Evolutionary conservation across 2,113 vertebrate species (phyloP), one percentile per base, ranked within the genome.

Genomic region (Lamprotornis superbus): DNA sequence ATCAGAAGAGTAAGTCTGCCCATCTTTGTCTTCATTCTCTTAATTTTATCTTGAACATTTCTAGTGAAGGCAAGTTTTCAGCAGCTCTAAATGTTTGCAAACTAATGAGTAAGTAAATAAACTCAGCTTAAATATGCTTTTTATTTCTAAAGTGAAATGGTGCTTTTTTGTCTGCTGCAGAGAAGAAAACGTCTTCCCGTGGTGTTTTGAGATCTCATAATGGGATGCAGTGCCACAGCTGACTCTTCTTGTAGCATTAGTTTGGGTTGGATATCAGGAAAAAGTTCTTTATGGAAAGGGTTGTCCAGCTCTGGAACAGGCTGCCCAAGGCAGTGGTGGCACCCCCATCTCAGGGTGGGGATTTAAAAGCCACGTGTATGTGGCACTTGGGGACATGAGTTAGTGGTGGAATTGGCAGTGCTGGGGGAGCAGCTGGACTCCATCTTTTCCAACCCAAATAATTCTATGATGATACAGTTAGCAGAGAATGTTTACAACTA

Each of bases 1-100:
- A 16, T 96, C 98, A 14, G 98, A 98, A 82, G 98, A 98, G 98
- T 98, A 98, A 0, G 98, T 96, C 84, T 44, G 7, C 37, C 57
- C 1, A 44, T 74, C 64, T 67, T 16, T 84, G 74, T 89, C 78
- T 91, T 90, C 35, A 5, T 15, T 87, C 25, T 61, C 23, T 70
- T 74, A 27, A 44, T 42, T 76, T 89, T 55, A 59, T 88, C 47
- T 70, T 60, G 33, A 65, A 11, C 49, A 25, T 75, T 94, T 77
- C 40, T 88, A 70, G 42, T 42, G 39, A 71, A 78, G 46, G 22
- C 63, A 65, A 53, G 30, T 88, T 85, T 83, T 47, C 28, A 92
- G 55, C 61, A 77, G 44, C 40, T 85, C n/a, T 75, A 63, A 52
- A 25, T 46, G 35, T 75, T 79, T 59, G 23, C 67, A 78, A 22